phyloP scores from a whole-genome alignment of 2,888 invertebrate genomes.

The Adela reaumurella region DNA sequence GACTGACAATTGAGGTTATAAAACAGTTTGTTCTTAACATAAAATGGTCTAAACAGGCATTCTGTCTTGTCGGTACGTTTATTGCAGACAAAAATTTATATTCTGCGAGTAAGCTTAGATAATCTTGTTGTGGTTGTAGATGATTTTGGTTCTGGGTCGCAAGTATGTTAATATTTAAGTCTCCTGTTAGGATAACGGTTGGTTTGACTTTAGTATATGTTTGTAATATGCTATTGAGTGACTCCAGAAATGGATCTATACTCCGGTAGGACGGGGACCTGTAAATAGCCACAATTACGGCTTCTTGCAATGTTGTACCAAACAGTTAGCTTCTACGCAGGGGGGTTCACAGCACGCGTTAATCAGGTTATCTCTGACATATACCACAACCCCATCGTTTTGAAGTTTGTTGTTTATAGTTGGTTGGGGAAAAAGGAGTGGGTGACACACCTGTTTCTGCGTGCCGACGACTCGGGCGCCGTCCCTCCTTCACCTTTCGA shows the following conservation, averaged over 20 bases:
- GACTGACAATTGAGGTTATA: no score
- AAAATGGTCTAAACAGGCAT: no score
- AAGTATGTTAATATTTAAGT: background rate
- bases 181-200: background rate
- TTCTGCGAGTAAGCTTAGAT: background rate
- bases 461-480: no score
- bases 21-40: no score
- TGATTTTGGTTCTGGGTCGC: no score
- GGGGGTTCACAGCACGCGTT: background rate
- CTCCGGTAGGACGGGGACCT: background rate
- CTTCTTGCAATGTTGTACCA: background rate
- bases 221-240: background rate
- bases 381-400: constrained; percentile 4
- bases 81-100: background rate
- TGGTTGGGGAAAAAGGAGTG: no score
- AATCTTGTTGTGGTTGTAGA: background rate
- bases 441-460: no score
- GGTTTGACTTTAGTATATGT: background rate
- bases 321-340: background rate
- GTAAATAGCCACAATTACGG: background rate
- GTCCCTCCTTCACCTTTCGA: no score
- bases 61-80: background rate
- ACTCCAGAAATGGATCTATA: background rate
- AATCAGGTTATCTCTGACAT: background rate
- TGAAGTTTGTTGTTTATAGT: background rate